Percentiles rank a stretch among this genome's conserved stretches.
Conservation (phyloP, 2,113 vertebrate genomes). For the Salminus brasiliensis region DNA sequence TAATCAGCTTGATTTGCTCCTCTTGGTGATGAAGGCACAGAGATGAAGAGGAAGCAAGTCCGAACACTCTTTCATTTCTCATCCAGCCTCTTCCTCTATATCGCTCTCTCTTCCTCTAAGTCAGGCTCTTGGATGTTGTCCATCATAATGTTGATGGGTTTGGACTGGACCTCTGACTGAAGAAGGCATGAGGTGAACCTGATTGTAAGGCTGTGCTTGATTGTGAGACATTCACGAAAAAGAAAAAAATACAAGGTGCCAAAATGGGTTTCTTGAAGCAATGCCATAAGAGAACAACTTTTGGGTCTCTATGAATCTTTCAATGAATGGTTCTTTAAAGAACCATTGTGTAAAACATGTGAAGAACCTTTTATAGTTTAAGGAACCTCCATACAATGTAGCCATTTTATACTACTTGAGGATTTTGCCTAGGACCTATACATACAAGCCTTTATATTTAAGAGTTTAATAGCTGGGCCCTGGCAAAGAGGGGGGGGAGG, state of each 20-base stretch:
- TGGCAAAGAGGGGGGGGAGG: neutral
- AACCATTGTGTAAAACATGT: no score
- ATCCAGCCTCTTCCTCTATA: neutral
- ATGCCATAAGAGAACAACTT: neutral
- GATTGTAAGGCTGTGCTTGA: neutral
- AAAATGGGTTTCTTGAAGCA: neutral
- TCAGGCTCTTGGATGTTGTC: constrained; percentile 10
- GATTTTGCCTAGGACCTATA: no score
- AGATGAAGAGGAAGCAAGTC: constrained; percentile 33
- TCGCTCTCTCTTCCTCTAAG: neutral
- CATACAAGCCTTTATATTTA: neutral
- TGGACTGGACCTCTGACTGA: neutral
- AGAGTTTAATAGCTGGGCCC: neutral
- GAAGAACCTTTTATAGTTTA: neutral
- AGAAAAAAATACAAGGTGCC: neutral
- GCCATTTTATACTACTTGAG: neutral
- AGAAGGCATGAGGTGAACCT: neutral
- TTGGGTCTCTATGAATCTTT: no score
- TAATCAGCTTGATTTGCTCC: constrained; percentile 53
- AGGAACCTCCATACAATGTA: neutral
- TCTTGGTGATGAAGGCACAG: constrained; percentile 34
- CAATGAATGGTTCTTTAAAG: no score
- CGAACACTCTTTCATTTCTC: constrained; percentile 33
- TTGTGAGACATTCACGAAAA: neutral
- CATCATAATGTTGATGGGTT: constrained; percentile 22